These are phyloP conservation scores for Corynorhinus townsendii DNA, from an alignment of 2,113 vertebrate species.

Conservation along the genomic window DNA sequence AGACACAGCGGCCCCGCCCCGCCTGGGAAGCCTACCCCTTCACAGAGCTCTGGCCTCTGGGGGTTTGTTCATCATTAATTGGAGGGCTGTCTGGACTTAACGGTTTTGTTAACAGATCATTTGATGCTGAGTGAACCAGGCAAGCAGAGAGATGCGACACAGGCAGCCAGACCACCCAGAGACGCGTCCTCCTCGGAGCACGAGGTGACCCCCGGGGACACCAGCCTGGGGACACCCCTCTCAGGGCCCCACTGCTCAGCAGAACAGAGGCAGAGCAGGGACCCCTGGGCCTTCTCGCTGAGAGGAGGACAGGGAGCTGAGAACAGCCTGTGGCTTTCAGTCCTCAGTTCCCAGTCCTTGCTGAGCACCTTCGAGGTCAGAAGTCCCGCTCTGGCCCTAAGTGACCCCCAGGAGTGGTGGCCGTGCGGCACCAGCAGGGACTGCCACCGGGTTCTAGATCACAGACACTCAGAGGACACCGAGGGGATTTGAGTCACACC, in stretches of 20 bases:
- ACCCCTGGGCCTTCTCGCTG: neutral
- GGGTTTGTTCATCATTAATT: constrained; percentile 51
- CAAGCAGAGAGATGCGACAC: neutral
- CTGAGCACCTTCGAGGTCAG: neutral
- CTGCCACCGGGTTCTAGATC: neutral
- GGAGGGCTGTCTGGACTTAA: constrained; percentile 46
- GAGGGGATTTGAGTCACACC: neutral
- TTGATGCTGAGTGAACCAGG: constrained; percentile 14
- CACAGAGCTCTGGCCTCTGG: neutral
- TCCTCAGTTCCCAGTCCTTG: neutral
- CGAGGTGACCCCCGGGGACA: neutral
- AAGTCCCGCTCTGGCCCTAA: neutral
- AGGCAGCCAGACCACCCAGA: neutral
- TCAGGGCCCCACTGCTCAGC: neutral
- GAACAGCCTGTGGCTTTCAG: neutral
- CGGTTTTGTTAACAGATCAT: constrained; percentile 52
- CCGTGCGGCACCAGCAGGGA: neutral
- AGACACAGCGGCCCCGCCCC: neutral
- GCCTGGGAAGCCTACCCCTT: neutral
- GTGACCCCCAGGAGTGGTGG: neutral
- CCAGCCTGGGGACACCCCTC: neutral
- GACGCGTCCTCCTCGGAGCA: neutral
- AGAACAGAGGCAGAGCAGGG: accelerated
- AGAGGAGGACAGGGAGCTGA: neutral
- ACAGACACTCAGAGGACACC: neutral